Percentiles rank a stretch among this genome's conserved stretches.
Evolutionary conservation across 2,888 invertebrate genomes (phyloP).

Genomic region (Oscheius sp.): DNA sequence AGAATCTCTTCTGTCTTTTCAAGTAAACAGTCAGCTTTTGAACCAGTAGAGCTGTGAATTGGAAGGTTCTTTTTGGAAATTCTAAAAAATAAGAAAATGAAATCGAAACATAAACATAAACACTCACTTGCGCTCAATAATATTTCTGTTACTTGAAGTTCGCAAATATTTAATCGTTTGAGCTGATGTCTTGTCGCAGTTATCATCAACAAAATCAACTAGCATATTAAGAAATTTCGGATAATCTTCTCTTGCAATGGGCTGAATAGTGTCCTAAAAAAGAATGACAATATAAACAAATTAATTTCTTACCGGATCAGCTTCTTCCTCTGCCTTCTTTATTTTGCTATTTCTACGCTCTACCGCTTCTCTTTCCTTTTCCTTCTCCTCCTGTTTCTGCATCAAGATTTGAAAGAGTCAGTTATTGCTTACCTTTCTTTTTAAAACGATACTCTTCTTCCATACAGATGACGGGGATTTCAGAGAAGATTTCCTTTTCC

Average conservation of each 20-base stretch:
- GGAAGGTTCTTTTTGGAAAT: background rate
- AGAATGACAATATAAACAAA: background rate
- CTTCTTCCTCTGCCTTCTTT: background rate
- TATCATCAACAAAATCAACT: background rate
- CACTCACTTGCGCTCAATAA: too few species aligned
- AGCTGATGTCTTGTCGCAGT: too few species aligned
- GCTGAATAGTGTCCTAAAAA: background rate
- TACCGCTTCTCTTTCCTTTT: background rate
- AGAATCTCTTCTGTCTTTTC: background rate
- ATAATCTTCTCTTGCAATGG: background rate
- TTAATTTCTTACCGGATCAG: background rate
- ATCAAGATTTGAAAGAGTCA: background rate
- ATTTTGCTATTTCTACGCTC: background rate
- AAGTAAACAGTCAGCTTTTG: background rate
- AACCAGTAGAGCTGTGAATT: background rate
- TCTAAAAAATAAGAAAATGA: background rate
- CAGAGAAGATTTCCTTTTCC: background rate
- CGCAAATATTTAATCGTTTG: too few species aligned
- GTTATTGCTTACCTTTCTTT: background rate
- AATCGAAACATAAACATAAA: too few species aligned
- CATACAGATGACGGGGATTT: background rate
- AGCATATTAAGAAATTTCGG: background rate
- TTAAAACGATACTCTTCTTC: background rate
- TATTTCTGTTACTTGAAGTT: too few species aligned
- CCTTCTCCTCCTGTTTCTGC: background rate